Evolutionary conservation across 2,797 vertebrate species (phyloP), one percentile per base, ranked within the genome.

Genomic region (Liparis tanakae): DNA sequence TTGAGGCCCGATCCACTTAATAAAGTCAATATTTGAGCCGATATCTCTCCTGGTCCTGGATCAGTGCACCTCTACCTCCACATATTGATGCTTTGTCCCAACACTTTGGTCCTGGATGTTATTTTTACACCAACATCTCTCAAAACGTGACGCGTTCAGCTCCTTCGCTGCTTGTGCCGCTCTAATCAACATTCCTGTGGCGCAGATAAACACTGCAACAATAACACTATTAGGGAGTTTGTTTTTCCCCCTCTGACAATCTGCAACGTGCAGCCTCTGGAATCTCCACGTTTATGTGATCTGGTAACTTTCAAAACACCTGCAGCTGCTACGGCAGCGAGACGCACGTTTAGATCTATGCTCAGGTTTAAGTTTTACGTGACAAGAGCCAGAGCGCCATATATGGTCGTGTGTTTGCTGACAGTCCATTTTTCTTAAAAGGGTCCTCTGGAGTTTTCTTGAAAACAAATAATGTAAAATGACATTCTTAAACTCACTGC

Each of bases 231-330:
- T n/a, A 7, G 0, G 13, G 5, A 7, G 6, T 37, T 34, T 18
- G 51, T 50, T 62, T 53, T 70, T 41, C 55, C 46, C 13, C 25
- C 25, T 30, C 41, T 14, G 17, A 63, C 8, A 67, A 17, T 34
- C 12, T 43, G 14, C 22, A 51, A 3, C 10, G 10, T 55, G 14
- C 1, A 3, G 33, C 30, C 4, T 30, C 67, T 18, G 60, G 5
- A 67, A 20, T 76, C 70, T 70, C 56, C 46, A 48, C 58, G 25
- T 62, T 13, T 13, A 13, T 34, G 3, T 8, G n/a, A 61, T 25
- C n/a, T 17, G 71, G 39, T 59, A 10, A 69, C 60, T 55, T 48
- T n/a, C 5, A 33, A 1, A n/a, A 67, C 78, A 72, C 33, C 74
- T 61, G 72, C 33, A 57, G 71, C 54, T 62, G 25, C 25, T 30